phyloP scores from a whole-genome alignment of 2,113 vertebrate genomes.

The Crypturellus undulatus region DNA sequence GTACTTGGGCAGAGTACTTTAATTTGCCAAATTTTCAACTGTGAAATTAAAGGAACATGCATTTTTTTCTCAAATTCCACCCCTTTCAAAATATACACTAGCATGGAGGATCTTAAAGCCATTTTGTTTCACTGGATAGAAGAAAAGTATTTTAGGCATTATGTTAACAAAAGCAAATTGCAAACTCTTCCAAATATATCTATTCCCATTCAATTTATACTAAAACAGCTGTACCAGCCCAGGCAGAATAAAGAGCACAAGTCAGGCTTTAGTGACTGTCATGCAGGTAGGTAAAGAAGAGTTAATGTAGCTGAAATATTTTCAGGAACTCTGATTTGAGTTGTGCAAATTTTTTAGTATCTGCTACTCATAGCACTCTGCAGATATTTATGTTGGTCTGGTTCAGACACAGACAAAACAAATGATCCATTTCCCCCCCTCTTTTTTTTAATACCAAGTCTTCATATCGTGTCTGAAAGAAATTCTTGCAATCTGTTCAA shows the following conservation, averaged over 20 bases:
- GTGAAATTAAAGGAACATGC: neutral
- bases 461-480: neutral
- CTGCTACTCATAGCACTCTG: neutral
- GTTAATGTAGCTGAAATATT: neutral
- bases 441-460: neutral
- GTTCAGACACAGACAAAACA: neutral
- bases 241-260: neutral
- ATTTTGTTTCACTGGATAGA: neutral
- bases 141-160: neutral
- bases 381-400: neutral
- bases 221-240: neutral
- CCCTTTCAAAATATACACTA: neutral
- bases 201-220: neutral
- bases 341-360: neutral
- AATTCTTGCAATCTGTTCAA: neutral
- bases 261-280: neutral
- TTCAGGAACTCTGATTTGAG: neutral
- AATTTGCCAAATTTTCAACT: neutral
- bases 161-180: neutral
- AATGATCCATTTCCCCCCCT: neutral
- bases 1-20: neutral
- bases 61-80: neutral
- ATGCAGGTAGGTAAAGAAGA: neutral
- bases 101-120: neutral
- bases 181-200: neutral